Evolutionary conservation across 1,140 invertebrate species (phyloP), one percentile per base, ranked within the genome.

Genomic region (Heliconius hermathena): DNA sequence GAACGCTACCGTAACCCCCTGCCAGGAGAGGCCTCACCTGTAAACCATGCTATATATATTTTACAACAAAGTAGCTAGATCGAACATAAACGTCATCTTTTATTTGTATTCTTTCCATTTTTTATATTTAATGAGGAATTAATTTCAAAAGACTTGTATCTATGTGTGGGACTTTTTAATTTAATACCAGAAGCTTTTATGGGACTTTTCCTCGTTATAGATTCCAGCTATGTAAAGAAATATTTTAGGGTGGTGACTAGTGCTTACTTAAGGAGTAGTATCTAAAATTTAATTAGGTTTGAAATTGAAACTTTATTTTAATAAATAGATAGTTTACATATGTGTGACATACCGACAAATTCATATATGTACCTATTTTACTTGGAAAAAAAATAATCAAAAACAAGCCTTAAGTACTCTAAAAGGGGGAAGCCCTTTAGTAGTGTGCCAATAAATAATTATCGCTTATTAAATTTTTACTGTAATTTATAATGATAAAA

Each of bases 21-120:
- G 78, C 81, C 76, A 74, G 78, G 73, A 71, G 46, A 60, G 52
- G 29, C 72, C 77, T 78, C 80, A 81, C 80, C 80, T 78, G 80
- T 78, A 81, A 78, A 81, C 76, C 22, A 76, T 73, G 46, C 60
- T 82, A 84, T 66, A 66, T 66, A 66, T 66, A 66, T 87, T 84
- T 87, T 85, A 87, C 81, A 84, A 73, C 60, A 76, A 76, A 81
- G 83, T 87, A 87, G 85, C 86, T 71, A 83, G 83, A 83, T 80
- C 82, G 82, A 87, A 86, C 84, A 87, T 85, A 84, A 84, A 79
- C 74, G 81, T 73, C 76, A 74, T 66, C 66, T 80, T 79, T 74
- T 77, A 79, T 77, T 79, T 83, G 72, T 11, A 82, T 38, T 1
- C 29, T 72, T 72, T 41, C 29, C 71, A 82, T 78, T 81, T 84